Evolutionary conservation across 92 coral and sea anemone species (phyloP), one percentile per base, ranked within the genome.

Genomic region (Parazoanthus darwini): DNA sequence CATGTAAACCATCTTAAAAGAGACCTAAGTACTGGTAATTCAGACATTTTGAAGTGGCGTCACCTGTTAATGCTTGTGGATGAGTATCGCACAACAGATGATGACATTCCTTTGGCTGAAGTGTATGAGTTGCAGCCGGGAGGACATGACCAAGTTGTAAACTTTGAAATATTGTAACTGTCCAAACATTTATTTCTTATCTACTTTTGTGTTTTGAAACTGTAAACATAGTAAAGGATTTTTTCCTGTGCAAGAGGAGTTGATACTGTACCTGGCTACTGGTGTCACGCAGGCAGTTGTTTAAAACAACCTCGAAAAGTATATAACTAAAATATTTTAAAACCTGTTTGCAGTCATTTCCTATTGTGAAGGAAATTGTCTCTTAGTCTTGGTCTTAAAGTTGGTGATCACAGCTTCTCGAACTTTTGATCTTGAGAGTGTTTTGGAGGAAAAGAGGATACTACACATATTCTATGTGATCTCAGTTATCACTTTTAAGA

Each of bases 61-160:
- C 46, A 68, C 75, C 44, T 70, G 15, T 48, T 84, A 35, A 44
- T 84, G 87, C 87, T 84, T 68, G 58, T 84, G 87, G 87, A 84
- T 25, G 87, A 84, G 79, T 84, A 70, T 46, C 87, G 79, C 66
- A 71, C 22, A 22, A 33, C 43, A 9, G 79, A 48, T 23, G 87
- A 84, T 72, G 66, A 44, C 33, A 25, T 29, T 70, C 87, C 87
- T 5, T 48, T 84, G 68, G 56, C 78, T 23, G 87, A 84, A 84
- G 66, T 72, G 50, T 71, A 84, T 71, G 78, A 84, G 56, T 74
- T 84, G 5, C 15, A 71, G 46, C 20, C 1, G 8, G 87, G 87
- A 50, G 87, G 79, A 71, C 13, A 46, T 3, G 22, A 33, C 63
- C 43, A 5, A 18, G 78, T 71, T 48, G 29, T 84, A 3, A 84